Conservation (phyloP, 2,113 vertebrate species). For the Tenebrosternarchus preto region DNA sequence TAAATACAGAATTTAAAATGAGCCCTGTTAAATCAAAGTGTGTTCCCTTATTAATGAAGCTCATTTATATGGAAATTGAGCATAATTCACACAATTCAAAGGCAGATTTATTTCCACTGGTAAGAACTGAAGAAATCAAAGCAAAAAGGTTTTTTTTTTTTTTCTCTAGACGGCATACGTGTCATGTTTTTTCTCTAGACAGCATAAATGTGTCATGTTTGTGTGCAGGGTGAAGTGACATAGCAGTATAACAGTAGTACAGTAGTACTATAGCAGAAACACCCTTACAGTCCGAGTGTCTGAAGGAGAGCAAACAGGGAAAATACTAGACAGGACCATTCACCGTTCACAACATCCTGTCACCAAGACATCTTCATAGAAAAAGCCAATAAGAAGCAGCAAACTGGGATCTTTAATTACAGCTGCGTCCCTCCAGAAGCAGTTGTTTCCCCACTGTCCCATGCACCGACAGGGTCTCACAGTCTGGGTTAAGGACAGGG, state of each 20-base stretch:
- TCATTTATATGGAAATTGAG: conserved; percentile 83
- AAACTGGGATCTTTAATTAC: no score
- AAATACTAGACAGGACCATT: not conserved
- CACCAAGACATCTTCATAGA: no score
- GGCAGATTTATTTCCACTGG: conserved; percentile 71
- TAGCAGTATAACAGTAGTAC: not conserved
- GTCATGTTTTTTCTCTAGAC: conserved; percentile 24
- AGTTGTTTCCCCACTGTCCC: no score
- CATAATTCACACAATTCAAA: conserved; percentile 72
- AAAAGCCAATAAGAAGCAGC: no score
- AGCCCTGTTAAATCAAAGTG: conserved; percentile 78
- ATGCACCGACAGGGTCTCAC: no score
- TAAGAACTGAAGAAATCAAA: conserved; percentile 54
- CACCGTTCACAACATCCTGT: conserved; percentile 1
- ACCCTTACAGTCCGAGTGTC: conserved; percentile 2
- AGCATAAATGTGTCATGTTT: not conserved
- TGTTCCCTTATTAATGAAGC: conserved; percentile 79
- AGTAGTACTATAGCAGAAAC: not conserved
- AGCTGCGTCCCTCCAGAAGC: no score
- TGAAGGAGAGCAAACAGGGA: not conserved
- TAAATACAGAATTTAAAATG: conserved; percentile 82
- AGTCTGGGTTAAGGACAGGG: no score
- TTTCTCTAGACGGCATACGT: conserved; percentile 28
- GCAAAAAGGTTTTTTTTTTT: no score
- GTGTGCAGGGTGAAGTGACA: not conserved